These are phyloP conservation scores for Acleris cristana DNA, from an alignment of 2,888 invertebrate genomes.

Conservation along the genomic window DNA sequence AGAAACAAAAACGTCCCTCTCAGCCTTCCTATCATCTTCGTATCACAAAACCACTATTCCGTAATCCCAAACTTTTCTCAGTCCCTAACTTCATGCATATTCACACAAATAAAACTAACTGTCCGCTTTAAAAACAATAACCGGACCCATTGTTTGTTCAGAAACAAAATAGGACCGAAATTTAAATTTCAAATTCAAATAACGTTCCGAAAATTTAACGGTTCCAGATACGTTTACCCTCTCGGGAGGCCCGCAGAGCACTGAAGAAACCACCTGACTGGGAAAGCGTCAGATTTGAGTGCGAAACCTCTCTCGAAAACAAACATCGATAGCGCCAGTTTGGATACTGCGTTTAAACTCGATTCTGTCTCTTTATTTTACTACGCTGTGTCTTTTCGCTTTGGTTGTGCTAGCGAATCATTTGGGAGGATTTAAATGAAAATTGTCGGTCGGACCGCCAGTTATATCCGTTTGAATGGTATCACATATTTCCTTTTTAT, in stretches of 20 bases:
- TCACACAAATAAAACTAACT: constrained; percentile 22
- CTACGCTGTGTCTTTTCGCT: constrained; percentile 45
- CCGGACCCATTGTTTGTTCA: constrained; percentile 5
- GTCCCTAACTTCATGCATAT: constrained; percentile 21
- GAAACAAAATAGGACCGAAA: constrained; percentile 23
- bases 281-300: constrained; percentile 51
- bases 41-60: constrained; percentile 48
- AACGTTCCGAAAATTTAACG: constrained; percentile 22
- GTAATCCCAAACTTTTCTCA: constrained; percentile 37
- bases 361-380: constrained; percentile 41
- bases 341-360: constrained; percentile 42
- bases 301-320: constrained; percentile 29
- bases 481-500: constrained; percentile 50
- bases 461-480: constrained; percentile 49
- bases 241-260: constrained; percentile 50
- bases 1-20: constrained; percentile 53
- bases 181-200: constrained; percentile 30
- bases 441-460: constrained; percentile 53
- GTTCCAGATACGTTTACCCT: constrained; percentile 40
- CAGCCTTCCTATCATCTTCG: constrained; percentile 60
- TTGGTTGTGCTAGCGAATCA: constrained; percentile 49
- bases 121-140: constrained; percentile 27
- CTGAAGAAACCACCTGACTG: constrained; percentile 55
- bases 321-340: constrained; percentile 42
- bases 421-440: constrained; percentile 61